Evolutionary conservation across 2,113 vertebrate species (phyloP).

Genomic region (Leiothrix lutea): DNA sequence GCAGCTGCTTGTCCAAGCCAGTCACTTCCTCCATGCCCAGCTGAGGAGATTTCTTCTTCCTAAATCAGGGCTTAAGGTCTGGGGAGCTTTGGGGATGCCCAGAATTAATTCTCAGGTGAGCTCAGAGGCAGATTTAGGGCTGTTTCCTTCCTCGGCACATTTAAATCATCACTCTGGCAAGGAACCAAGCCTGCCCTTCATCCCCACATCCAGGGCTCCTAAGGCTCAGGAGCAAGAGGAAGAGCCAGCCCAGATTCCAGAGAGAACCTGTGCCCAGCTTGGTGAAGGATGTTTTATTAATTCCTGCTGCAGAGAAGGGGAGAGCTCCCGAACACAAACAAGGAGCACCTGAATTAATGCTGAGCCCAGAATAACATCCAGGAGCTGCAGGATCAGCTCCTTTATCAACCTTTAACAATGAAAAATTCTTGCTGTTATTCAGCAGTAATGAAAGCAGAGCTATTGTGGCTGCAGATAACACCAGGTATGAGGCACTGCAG

Average conservation of each 20-base stretch:
- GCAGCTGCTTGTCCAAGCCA: not conserved
- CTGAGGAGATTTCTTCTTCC: not conserved
- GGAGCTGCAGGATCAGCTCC: conserved; percentile 4
- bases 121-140: not conserved
- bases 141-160: not conserved
- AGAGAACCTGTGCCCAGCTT: not conserved
- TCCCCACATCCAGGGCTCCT: not conserved
- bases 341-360: not conserved
- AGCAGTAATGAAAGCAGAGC: not conserved
- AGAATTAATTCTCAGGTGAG: not conserved
- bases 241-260: not conserved
- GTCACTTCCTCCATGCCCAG: not conserved
- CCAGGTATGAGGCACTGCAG: not conserved
- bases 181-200: not conserved
- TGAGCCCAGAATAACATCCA: not conserved
- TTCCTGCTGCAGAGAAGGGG: not conserved
- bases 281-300: not conserved
- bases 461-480: not conserved
- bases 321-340: not conserved
- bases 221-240: not conserved
- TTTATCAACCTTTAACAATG: not conserved
- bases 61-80: not conserved
- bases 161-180: not conserved
- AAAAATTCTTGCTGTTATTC: not conserved
- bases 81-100: not conserved